phyloP scores from a whole-genome alignment of 1,140 invertebrate species.

The Spodoptera litura region DNA sequence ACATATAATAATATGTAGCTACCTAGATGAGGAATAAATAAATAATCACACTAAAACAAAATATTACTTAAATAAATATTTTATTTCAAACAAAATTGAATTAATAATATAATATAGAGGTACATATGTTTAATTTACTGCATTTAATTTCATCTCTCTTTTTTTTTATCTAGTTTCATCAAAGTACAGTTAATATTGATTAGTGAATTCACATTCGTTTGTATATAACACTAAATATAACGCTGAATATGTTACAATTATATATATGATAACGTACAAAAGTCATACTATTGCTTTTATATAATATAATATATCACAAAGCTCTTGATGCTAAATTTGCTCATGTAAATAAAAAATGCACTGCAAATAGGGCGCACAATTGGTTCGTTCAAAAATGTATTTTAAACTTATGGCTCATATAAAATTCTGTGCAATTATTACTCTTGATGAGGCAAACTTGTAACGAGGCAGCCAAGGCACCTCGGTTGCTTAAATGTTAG shows the following conservation, averaged over 20 bases:
- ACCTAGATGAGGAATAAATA: no score
- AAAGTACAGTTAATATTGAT: neutral
- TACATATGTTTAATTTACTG: no score
- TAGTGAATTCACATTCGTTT: neutral
- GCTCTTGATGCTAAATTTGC: neutral
- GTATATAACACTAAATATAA: constrained; percentile 32
- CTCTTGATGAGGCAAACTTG: constrained; percentile 6
- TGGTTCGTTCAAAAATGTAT: neutral
- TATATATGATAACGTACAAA: neutral
- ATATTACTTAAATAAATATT: neutral
- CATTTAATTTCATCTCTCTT: no score
- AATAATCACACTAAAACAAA: no score
- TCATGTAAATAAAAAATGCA: constrained; percentile 27
- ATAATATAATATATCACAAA: no score
- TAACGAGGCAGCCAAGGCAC: neutral
- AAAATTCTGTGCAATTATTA: constrained; percentile 11
- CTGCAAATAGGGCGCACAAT: neutral
- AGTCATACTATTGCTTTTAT: neutral
- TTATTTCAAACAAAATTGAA: neutral
- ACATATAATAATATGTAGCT: no score
- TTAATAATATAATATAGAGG: no score
- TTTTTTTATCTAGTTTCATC: neutral
- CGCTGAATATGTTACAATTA: neutral
- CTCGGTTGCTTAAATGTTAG: constrained; percentile 22
- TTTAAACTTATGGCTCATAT: neutral